Evolutionary conservation across 2,797 vertebrate genomes (phyloP).

Genomic region (Pogoniulus pusillus): DNA sequence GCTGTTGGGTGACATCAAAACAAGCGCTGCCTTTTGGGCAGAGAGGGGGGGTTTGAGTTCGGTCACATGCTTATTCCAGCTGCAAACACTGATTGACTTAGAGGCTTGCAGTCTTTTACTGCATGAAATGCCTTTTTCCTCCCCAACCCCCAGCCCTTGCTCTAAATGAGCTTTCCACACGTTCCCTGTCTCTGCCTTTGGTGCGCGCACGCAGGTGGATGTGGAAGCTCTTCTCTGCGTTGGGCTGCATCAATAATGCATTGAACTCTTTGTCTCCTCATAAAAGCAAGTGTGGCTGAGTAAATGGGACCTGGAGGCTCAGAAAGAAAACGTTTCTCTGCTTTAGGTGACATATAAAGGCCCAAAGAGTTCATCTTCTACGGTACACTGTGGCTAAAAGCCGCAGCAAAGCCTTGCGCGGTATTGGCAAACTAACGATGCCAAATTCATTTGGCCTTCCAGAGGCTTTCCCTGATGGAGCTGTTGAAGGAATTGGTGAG

Average conservation of each 20-base stretch:
- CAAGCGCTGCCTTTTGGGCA: not conserved
- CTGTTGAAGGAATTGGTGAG: not conserved
- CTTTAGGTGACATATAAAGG: not conserved
- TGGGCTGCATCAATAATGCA: too few species aligned
- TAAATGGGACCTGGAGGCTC: not conserved
- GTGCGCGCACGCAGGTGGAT: fast-evolving
- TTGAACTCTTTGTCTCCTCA: too few species aligned
- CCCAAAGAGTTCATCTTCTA: not conserved
- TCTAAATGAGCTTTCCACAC: not conserved
- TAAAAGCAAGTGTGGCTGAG: not conserved
- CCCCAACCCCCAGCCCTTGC: not conserved
- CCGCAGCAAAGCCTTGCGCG: not conserved
- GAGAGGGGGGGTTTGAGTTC: not conserved
- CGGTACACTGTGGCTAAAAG: not conserved
- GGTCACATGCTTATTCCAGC: not conserved
- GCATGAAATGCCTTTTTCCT: not conserved
- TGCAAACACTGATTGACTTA: not conserved
- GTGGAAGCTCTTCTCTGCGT: too few species aligned
- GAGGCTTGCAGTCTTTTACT: not conserved
- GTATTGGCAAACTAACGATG: not conserved
- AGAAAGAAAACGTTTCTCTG: not conserved
- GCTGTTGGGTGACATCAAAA: not conserved
- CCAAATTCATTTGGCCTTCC: not conserved
- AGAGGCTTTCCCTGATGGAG: not conserved
- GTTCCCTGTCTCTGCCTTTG: fast-evolving